Percentiles rank a stretch among this genome's conserved stretches.
Evolutionary conservation across 2,797 vertebrate species (phyloP).

Genomic region (Dicrostonyx torquatus): DNA sequence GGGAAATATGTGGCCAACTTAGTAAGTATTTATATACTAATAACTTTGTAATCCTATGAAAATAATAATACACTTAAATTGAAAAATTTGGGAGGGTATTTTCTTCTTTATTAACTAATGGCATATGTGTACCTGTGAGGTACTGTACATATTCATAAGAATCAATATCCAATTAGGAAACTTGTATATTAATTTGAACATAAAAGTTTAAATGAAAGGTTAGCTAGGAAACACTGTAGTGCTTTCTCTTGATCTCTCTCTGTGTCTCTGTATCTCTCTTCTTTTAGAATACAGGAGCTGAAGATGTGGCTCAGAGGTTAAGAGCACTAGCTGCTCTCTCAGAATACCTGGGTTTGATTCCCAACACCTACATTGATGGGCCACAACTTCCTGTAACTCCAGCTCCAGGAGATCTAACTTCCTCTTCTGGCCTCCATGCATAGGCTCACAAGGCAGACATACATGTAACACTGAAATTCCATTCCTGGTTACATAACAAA

Average conservation of each 20-base stretch:
- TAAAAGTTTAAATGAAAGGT: neutral
- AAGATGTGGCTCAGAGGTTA: neutral
- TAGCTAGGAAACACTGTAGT: neutral
- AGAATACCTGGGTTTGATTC: neutral
- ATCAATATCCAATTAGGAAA: neutral
- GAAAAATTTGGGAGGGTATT: conserved; percentile 5
- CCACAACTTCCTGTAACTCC: neutral
- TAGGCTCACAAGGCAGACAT: neutral
- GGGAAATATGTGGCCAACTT: neutral
- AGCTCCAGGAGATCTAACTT: neutral
- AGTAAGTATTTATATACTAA: neutral
- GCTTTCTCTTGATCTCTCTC: neutral
- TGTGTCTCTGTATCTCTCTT: neutral
- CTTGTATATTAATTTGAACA: neutral
- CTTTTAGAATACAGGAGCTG: neutral
- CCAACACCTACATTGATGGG: too few species aligned
- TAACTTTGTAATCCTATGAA: conserved; percentile 5
- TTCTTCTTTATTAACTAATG: neutral
- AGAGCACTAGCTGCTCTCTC: neutral
- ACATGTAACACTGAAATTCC: neutral
- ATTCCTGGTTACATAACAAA: neutral
- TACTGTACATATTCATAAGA: neutral
- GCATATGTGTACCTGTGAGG: neutral
- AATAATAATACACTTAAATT: neutral
- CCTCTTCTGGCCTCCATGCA: neutral